Percentiles rank a stretch among this genome's conserved stretches.
phyloP scores from a whole-genome alignment of 2,113 vertebrate species.

The Tinamus guttatus region DNA sequence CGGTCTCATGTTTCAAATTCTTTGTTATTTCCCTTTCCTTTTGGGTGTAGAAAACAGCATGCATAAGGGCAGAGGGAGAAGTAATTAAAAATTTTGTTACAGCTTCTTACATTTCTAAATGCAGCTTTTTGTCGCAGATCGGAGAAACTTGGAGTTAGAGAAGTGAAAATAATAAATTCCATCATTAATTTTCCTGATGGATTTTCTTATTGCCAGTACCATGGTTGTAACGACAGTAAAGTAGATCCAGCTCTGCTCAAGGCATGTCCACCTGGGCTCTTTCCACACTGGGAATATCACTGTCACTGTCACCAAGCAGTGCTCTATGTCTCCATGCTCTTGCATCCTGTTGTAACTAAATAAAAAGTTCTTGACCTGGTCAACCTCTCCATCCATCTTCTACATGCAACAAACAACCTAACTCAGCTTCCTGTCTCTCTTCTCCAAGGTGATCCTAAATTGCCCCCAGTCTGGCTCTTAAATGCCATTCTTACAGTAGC shows the following conservation, averaged over 20 bases:
- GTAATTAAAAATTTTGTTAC: not conserved
- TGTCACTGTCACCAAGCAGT: too few species aligned
- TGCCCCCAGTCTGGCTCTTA: not conserved
- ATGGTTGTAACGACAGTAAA: not conserved
- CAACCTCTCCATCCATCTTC: not conserved
- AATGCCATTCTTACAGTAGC: not conserved
- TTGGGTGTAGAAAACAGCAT: not conserved
- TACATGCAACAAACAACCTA: not conserved
- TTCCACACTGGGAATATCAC: not conserved
- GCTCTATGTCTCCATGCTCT: not conserved
- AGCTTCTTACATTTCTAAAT: not conserved
- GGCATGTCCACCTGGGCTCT: not conserved
- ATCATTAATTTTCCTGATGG: not conserved
- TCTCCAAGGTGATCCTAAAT: not conserved
- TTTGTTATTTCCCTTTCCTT: not conserved
- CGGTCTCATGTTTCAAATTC: not conserved
- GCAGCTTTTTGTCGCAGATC: not conserved
- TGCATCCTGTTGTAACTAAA: not conserved
- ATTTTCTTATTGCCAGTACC: accelerated
- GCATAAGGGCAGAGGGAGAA: not conserved
- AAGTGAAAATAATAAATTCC: not conserved
- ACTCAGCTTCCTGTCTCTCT: not conserved
- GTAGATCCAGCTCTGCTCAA: not conserved
- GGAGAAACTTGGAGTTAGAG: not conserved
- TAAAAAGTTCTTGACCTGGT: not conserved